A percentile compares a stretch with the other conserved stretches of the same genome.
These are phyloP conservation scores for Acrocephalus kingi DNA, from an alignment of 2,113 vertebrate species.

Conservation along the genomic window DNA sequence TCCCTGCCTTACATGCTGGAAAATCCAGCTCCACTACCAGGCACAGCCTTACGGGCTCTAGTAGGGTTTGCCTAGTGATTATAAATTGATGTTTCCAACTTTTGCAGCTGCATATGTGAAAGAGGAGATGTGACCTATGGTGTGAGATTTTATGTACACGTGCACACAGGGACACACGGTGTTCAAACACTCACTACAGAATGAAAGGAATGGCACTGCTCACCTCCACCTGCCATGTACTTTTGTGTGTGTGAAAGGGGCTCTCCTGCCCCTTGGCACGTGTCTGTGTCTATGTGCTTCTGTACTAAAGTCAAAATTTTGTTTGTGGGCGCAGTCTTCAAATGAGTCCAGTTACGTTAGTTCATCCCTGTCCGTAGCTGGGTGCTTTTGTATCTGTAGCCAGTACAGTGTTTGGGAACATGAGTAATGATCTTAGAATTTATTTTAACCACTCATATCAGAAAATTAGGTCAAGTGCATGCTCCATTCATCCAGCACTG, in stretches of 20 bases:
- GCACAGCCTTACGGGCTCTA: neutral
- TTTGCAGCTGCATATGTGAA: neutral
- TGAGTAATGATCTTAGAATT: neutral
- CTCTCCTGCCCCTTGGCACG: fast-evolving
- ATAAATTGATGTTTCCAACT: neutral
- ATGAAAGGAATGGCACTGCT: neutral
- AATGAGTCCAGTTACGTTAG: neutral
- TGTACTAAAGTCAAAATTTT: neutral
- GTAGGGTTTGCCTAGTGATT: neutral
- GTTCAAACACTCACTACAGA: neutral
- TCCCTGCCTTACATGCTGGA: neutral
- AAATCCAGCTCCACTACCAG: neutral
- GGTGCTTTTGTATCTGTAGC: neutral
- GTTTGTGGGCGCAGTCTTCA: neutral
- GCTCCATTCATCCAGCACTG: neutral
- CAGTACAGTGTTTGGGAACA: neutral
- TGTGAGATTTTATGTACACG: neutral
- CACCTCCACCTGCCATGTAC: neutral
- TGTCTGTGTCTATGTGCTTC: neutral
- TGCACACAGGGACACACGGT: neutral
- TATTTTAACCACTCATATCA: neutral
- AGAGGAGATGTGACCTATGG: neutral
- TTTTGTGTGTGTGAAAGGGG: neutral
- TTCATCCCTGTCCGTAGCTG: neutral
- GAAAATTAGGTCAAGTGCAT: conserved; percentile 20